Conservation (phyloP, 2,888 invertebrate genomes). For the Punctoribates punctum region DNA sequence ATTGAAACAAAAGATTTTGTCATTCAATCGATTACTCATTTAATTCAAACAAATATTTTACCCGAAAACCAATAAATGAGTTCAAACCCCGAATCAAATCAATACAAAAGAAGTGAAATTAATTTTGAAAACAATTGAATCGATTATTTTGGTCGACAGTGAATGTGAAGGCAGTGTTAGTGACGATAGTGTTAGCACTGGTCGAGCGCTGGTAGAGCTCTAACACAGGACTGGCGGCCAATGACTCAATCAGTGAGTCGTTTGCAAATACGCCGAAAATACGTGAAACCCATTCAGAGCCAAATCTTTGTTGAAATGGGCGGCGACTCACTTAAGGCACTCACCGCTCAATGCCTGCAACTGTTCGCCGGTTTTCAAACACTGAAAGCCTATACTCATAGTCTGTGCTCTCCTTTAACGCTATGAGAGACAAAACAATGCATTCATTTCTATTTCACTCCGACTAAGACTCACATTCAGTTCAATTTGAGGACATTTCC, state of each 20-base stretch:
- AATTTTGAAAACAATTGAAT: background rate
- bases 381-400: background rate
- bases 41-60: background rate
- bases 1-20: background rate
- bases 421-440: background rate
- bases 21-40: background rate
- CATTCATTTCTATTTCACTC: background rate
- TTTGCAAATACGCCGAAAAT: background rate
- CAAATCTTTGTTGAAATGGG: background rate
- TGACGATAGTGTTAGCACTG: background rate
- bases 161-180: too few relatives aligned
- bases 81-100: too few relatives aligned
- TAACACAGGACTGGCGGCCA: background rate
- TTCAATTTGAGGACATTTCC: background rate
- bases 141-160: background rate
- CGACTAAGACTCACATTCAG: too few relatives aligned
- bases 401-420: background rate
- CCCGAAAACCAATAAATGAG: too few relatives aligned
- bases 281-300: background rate
- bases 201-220: background rate
- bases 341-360: background rate
- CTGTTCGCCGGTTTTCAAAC: background rate
- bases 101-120: too few relatives aligned
- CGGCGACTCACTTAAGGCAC: background rate
- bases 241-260: constrained; percentile 5